Conservation (phyloP, 2,113 vertebrate species). For the Melanostigma gelatinosum region DNA sequence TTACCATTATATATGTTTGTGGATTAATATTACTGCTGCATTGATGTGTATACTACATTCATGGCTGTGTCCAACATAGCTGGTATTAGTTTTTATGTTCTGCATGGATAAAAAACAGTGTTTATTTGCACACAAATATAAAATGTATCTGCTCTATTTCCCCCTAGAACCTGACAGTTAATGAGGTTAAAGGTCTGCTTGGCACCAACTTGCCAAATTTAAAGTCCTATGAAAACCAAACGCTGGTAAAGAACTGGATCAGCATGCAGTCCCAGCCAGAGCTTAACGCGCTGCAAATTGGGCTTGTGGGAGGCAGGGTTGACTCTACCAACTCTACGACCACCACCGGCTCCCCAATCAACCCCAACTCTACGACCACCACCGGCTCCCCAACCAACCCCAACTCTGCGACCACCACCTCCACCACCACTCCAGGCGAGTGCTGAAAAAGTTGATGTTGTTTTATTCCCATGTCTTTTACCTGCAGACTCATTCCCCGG, state of each 20-base stretch:
- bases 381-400: background rate
- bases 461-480: background rate
- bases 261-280: constrained; percentile 35
- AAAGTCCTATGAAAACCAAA: constrained; percentile 67
- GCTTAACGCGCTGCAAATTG: constrained; percentile 34
- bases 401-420: background rate
- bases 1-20: background rate
- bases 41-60: background rate
- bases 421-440: constrained; percentile 44
- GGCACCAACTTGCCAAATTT: constrained; percentile 66
- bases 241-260: constrained; percentile 63
- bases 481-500: background rate
- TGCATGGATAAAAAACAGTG: background rate
- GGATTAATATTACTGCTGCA: background rate
- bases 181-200: constrained; percentile 68
- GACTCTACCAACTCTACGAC: background rate
- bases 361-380: background rate
- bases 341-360: background rate
- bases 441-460: background rate
- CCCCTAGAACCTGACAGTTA: constrained; percentile 67
- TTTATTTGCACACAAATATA: background rate
- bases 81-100: background rate
- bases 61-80: background rate
- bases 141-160: constrained; percentile 5
- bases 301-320: constrained; percentile 49